phyloP scores from a whole-genome alignment of 30 jellyfish, hydroid and myxozoan species.

The Nemopilema nomurai region DNA sequence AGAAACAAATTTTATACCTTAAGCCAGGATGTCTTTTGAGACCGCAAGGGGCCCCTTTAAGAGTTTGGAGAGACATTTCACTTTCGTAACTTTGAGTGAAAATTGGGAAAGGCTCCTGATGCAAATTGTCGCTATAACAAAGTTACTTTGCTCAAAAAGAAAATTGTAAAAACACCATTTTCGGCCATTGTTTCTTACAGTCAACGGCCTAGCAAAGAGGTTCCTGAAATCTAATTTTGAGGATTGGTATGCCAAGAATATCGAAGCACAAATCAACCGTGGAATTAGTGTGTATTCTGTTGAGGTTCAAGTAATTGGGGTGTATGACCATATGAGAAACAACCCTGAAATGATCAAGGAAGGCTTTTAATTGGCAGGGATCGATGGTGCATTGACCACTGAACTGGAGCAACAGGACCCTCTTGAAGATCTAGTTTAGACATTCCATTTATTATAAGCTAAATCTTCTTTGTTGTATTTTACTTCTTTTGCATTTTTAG shows the following conservation, averaged over 20 bases:
- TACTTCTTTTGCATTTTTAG: background rate
- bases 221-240: conserved; percentile 12
- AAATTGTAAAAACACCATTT: background rate
- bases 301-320: conserved; percentile 7
- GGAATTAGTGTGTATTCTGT: conserved; percentile 32
- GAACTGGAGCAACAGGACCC: conserved; percentile 10
- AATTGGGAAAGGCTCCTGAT: background rate
- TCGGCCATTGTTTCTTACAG: conserved; percentile 36
- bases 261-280: conserved; percentile 34
- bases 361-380: conserved; percentile 31
- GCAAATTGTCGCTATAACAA: background rate
- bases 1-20: background rate
- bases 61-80: background rate
- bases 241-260: conserved; percentile 23
- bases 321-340: conserved; percentile 24
- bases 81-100: background rate
- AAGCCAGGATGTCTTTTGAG: background rate
- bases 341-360: conserved; percentile 12
- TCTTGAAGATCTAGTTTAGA: conserved; percentile 10
- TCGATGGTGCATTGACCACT: conserved; percentile 24
- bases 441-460: conserved; percentile 6
- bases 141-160: background rate
- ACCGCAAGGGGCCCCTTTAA: background rate
- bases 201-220: conserved; percentile 40
- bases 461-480: conserved; percentile 11